Evolutionary conservation across 1,140 invertebrate genomes (phyloP), one percentile per base, ranked within the genome.

Genomic region (Pseudomyrmex flavicornis): DNA sequence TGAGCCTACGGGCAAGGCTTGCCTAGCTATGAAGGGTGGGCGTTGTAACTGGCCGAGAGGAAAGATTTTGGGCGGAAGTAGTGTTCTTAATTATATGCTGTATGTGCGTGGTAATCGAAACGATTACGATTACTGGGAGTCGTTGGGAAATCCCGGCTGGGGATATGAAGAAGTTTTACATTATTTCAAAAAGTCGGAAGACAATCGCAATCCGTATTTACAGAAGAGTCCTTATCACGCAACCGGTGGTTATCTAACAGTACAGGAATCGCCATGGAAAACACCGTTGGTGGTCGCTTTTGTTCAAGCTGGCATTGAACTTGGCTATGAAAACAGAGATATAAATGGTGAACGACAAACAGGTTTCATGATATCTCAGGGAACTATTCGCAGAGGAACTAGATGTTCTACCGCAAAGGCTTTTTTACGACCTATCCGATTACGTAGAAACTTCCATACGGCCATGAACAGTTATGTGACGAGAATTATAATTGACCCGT

Each of bases 21-120:
- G 97, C 87, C 94, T 98, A 62, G 97, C 96, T 1, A 95, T 94
- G 94, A 96, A 96, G 86, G 96, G 96, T 65, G 96, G 96, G 61
- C 95, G 97, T 52, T 98, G 97, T 92, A 98, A 97, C 89, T 98
- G 97, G 97, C 97, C 97, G 0, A 93, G 97, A 56, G 97, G 97
- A 12, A 98, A 97, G 91, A 97, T 98, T 0, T 93, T 98, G 0
- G 98, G 98, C 1, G 98, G 98, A 0, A 98, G 97, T 0, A 98
- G 97, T 62, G 97, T 98, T 0, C 94, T 99, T 0, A 99, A 99
- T 92, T 99, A 99, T 88, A 99, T 99, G 98, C 95, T 99, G 0
- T 99, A 99, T 92, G 98, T 98, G 0, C 94, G 98, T 84, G 98
- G 97, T 63, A 97, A 97, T 93, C 95, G 94, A 85, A 94, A 95